Evolutionary conservation across 2,797 vertebrate genomes (phyloP).

Genomic region (Sebastes cheni): DNA sequence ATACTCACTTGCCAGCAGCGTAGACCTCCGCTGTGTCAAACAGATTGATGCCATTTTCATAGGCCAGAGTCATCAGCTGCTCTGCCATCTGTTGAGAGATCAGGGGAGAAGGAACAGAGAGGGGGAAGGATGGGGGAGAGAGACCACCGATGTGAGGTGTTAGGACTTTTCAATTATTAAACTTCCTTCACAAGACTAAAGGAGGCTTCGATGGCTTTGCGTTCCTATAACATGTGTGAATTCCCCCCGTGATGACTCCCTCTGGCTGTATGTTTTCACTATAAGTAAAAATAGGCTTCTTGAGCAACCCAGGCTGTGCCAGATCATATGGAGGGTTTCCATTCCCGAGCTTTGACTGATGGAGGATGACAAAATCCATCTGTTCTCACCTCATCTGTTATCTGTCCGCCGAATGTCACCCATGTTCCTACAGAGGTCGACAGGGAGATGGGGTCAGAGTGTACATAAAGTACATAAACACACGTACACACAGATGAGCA

Average conservation of each 20-base stretch:
- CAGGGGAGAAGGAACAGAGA: constrained; percentile 40
- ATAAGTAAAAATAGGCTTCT: constrained; percentile 49
- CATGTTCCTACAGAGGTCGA: constrained; percentile 87
- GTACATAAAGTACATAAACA: constrained; percentile 38
- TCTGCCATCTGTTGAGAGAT: constrained; percentile 92
- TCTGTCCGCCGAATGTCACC: constrained; percentile 99
- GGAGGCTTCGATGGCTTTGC: neutral
- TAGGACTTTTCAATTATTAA: constrained; percentile 49
- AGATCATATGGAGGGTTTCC: constrained; percentile 46
- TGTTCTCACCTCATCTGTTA: constrained; percentile 95
- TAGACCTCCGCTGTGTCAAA: constrained; percentile 99
- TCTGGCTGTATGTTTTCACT: constrained; percentile 14
- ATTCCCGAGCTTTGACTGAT: constrained; percentile 54
- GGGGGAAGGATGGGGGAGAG: constrained; percentile 12
- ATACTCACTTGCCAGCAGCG: constrained; percentile 96
- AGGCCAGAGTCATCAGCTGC: constrained; percentile 97
- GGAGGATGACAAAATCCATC: constrained; percentile 58
- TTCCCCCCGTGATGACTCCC: constrained; percentile 9
- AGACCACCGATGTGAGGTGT: constrained; percentile 36
- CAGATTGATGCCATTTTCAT: constrained; percentile 99
- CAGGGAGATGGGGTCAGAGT: constrained; percentile 28
- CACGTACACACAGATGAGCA: neutral
- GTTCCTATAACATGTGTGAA: neutral
- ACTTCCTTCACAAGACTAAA: constrained; percentile 23
- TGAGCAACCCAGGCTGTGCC: constrained; percentile 16